Percentiles rank a stretch among this genome's conserved stretches.
phyloP scores from a whole-genome alignment of 1,140 invertebrate genomes.

The Drosophila erecta region DNA sequence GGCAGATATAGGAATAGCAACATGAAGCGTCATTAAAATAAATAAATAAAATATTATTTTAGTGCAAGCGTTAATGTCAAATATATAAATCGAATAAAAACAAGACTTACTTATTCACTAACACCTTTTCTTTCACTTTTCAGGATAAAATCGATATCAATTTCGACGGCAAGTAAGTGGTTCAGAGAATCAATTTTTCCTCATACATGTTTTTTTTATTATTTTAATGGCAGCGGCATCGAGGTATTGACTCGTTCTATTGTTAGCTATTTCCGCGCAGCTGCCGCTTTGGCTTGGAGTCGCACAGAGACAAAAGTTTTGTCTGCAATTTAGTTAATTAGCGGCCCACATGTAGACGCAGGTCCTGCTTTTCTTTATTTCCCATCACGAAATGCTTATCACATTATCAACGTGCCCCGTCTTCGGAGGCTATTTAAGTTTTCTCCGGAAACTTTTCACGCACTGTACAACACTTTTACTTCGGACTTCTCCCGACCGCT shows the following conservation, averaged over 20 bases:
- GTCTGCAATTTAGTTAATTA: conserved; percentile 78
- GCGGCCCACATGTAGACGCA: conserved; percentile 25
- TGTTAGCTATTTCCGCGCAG: conserved; percentile 1
- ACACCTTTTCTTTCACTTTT: no score
- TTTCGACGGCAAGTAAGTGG: no score
- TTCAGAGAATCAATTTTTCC: no score
- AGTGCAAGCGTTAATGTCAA: no score
- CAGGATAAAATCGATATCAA: no score
- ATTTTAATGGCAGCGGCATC: background rate
- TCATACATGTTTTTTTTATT: no score
- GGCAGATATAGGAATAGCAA: no score
- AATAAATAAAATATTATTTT: no score
- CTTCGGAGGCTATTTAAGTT: conserved; percentile 53
- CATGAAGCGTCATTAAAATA: no score
- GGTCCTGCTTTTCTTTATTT: conserved; percentile 1
- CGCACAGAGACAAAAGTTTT: conserved; percentile 52
- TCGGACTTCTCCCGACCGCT: conserved; percentile 30
- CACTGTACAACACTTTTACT: conserved; percentile 51
- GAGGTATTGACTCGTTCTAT: background rate
- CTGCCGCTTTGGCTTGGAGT: conserved; percentile 18
- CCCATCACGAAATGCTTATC: conserved; percentile 52
- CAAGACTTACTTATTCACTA: no score
- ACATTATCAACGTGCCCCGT: conserved; percentile 52
- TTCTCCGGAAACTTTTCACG: conserved; percentile 12
- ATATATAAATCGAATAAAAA: no score